Evolutionary conservation across 2,888 invertebrate species (phyloP), one percentile per base, ranked within the genome.

Genomic region (Heliconius charithonia): DNA sequence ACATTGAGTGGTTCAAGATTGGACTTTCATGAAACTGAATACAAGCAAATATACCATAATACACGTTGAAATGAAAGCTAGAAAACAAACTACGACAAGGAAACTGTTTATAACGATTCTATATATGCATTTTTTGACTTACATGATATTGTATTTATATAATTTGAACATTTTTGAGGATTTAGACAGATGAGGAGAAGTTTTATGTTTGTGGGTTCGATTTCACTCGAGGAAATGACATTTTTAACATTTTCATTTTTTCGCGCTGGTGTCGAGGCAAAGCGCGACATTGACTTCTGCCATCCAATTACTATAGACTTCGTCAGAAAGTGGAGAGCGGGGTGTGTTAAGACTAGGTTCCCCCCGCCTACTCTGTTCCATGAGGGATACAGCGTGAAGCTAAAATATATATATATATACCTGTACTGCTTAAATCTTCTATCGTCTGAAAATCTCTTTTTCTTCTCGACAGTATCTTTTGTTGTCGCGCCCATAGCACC

Each of bases 401-500:
- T 16, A 45, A 45, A 45, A 29, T n/a, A n/a, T n/a, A 41, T 3
- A 51, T 19, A 19, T 22, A 56, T 41, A 32, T 78, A 92, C 93
- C 92, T 91, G 92, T 91, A 74, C 81, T 81, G 16, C 80, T 73
- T 51, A 82, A 81, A 45, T 90, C 87, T 77, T 85, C 83, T 82
- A 91, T 82, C n/a, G 95, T 90, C 83, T 96, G 95, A 82, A 97
- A 96, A 90, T 98, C 98, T 83, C 98, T 95, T 93, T 99, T 99
- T 84, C 96, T 96, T 83, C 99, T 96, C 77, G 96, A 96, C 86
- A 97, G 97, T 1, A 97, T 96, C 72, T 95, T 95, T 92, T 98
- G 98, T 89, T 98, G 98, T 88, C 97, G 95, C 73, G 98, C 96
- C 97, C 98, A 98, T 83, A 95, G 96, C 81, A 98, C 97, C 83